phyloP scores from a whole-genome alignment of 92 coral and sea anemone genomes.

The Palythoa caribaeorum region DNA sequence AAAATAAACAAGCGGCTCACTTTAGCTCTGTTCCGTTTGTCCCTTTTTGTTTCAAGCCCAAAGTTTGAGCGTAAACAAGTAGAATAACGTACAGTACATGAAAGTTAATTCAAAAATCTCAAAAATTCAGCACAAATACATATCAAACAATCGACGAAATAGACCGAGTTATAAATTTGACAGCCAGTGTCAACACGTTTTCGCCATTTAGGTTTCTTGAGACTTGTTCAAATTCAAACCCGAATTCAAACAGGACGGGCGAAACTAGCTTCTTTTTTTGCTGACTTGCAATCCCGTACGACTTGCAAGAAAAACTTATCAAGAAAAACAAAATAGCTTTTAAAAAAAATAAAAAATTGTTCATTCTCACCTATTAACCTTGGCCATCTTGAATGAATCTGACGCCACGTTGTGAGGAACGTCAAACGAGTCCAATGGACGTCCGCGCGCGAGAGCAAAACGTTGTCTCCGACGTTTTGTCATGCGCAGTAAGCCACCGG shows the following conservation, averaged over 20 bases:
- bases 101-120: constrained; percentile 17
- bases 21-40: constrained; percentile 26
- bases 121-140: constrained; percentile 24
- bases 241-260: constrained; percentile 13
- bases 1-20: constrained; percentile 13
- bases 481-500: constrained; percentile 41
- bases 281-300: not conserved
- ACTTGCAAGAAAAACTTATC: not conserved
- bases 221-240: constrained; percentile 19
- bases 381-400: constrained; percentile 4
- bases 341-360: not conserved
- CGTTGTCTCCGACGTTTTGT: constrained; percentile 22
- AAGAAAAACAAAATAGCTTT: not conserved
- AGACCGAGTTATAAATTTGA: constrained; percentile 4
- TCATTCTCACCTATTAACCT: constrained; percentile 13
- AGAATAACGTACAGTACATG: constrained; percentile 22
- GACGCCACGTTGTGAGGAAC: constrained; percentile 19
- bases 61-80: constrained; percentile 1
- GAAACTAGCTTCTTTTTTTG: constrained; percentile 23
- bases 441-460: constrained; percentile 48
- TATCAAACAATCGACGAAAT: constrained; percentile 20
- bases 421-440: constrained; percentile 29
- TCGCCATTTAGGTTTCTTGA: constrained; percentile 13
- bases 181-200: constrained; percentile 19
- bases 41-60: constrained; percentile 29